Base-by-base conservation (phyloP, 2,113 vertebrate species). In the Plectropomus leopardus region DNA sequence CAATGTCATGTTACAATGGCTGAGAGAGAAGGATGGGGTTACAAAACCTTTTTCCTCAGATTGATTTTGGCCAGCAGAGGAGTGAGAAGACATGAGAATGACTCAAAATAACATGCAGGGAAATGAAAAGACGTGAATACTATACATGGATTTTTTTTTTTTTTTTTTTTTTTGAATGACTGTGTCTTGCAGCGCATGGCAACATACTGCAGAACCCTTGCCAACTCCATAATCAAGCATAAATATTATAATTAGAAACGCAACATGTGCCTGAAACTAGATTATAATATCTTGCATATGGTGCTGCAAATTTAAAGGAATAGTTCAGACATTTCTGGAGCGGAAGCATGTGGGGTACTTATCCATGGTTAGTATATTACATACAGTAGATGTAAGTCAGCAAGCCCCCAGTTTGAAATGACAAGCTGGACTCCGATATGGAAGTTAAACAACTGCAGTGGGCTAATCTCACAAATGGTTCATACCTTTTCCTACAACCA, bases 21-120 rank as follows among this genome's bases (percentile, higher is more conserved):
- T 65, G 70, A 82, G 85, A 36, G 80, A 88, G 70, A 89, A 80
- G 91, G 93, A 92, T 93, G 92, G 78, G 85, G 91, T 92, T 93
- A 92, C 93, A 80, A 42, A 88, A 82, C 77, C 88, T 86, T 81
- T 91, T 76, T 54, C 77, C 84, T 86, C 84, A 64, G 68, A 94
- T 94, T 92, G 92, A 94, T 93, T 93, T 87, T 86, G 77, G 75
- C 76, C 74, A 26, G 74, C 57, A 16, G 59, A 68, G 82, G 61
- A 80, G 83, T 74, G 75, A 57, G 80, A 88, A 67, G 70, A 85
- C 83, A 87, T 50, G 55, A 80, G 66, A 70, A 80, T 16, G 53
- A 88, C 85, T 87, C 74, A 77, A 89, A 90, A 92, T 87, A 92
- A 90, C 89, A 90, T 89, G 86, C 55, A 65, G 83, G 76, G 80